These are phyloP conservation scores for Aphidius gifuensis DNA, from an alignment of 1,140 invertebrate genomes.

Conservation along the genomic window DNA sequence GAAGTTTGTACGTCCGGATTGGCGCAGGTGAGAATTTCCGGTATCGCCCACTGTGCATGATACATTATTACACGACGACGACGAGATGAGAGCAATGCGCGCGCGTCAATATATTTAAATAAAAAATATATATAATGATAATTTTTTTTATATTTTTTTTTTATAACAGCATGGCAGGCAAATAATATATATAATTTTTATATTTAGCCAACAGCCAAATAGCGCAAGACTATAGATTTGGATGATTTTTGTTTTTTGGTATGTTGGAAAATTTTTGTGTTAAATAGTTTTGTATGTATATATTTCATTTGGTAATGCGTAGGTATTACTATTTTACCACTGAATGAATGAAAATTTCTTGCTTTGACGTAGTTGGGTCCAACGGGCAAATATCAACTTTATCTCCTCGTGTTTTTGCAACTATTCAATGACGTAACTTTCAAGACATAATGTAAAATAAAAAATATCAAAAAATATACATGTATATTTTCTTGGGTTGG, in stretches of 20 bases:
- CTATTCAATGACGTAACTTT: no score
- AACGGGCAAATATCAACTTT: no score
- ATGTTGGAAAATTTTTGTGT: background rate
- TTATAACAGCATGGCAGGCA: no score
- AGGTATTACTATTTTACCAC: slow-evolving; percentile 1
- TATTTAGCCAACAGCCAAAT: slow-evolving; percentile 4
- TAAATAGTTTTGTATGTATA: slow-evolving; percentile 1
- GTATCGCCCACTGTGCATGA: slow-evolving; percentile 28
- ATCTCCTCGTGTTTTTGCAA: no score
- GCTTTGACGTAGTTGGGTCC: no score
- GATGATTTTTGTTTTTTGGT: background rate
- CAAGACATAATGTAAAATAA: no score
- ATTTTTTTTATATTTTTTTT: no score
- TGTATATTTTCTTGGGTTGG: no score
- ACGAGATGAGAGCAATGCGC: slow-evolving; percentile 1
- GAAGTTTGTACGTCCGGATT: slow-evolving; percentile 20
- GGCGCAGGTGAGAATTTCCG: slow-evolving; percentile 35
- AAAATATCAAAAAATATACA: no score
- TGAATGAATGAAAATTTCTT: slow-evolving; percentile 6
- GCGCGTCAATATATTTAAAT: background rate
- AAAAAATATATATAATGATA: no score
- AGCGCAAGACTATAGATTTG: background rate
- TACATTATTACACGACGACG: background rate
- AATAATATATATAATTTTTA: background rate
- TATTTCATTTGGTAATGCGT: slow-evolving; percentile 4